phyloP scores from a whole-genome alignment of 2,888 invertebrate genomes.

The Agrypnus murinus region DNA sequence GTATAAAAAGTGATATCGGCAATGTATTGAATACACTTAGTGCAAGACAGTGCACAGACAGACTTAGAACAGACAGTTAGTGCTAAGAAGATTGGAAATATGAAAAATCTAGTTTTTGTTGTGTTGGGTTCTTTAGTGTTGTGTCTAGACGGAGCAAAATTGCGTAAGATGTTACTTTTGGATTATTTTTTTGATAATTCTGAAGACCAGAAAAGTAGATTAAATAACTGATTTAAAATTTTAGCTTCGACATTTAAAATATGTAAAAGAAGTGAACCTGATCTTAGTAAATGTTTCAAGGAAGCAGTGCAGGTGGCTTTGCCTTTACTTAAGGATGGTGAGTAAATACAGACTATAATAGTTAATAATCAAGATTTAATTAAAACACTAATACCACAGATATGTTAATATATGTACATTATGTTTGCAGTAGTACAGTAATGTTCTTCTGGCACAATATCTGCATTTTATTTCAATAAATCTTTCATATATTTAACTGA shows the following conservation, averaged over 20 bases:
- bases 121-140: not conserved
- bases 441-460: no score
- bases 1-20: no score
- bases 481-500: no score
- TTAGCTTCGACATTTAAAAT: constrained; percentile 33
- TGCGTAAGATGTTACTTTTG: not conserved
- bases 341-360: not conserved
- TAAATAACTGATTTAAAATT: constrained; percentile 1
- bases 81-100: not conserved
- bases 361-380: no score
- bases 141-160: not conserved
- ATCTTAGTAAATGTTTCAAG: constrained; percentile 31
- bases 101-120: not conserved
- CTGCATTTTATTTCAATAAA: no score
- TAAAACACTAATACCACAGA: no score
- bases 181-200: not conserved
- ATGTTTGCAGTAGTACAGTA: no score
- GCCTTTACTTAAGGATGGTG: constrained; percentile 31
- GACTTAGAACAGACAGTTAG: not conserved
- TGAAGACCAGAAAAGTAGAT: not conserved
- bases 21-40: no score
- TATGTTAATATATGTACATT: no score
- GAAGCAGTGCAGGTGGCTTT: constrained; percentile 22
- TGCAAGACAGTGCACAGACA: no score
- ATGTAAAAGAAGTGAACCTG: constrained; percentile 16